A percentile compares a stretch with the other conserved stretches of the same genome.
These are phyloP conservation scores for Rhyacichthys aspro DNA, from an alignment of 2,797 vertebrate genomes.

Conservation along the genomic window DNA sequence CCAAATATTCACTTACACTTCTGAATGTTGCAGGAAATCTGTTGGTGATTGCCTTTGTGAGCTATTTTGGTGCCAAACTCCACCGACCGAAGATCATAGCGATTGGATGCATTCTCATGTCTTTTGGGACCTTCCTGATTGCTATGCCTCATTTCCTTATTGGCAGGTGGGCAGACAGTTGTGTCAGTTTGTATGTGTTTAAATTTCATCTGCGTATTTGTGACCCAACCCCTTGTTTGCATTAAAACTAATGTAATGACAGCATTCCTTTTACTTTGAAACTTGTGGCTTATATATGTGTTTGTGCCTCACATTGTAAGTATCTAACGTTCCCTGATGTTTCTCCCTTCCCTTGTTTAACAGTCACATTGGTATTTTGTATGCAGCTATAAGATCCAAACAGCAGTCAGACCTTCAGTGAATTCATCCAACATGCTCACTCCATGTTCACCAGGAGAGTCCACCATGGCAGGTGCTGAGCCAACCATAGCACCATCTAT, in stretches of 20 bases:
- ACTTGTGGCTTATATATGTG: constrained; percentile 22
- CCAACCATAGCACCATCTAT: constrained; percentile 49
- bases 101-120: constrained; percentile 90
- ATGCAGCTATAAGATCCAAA: constrained; percentile 89
- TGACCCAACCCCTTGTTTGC: neutral
- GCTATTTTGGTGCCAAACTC: constrained; percentile 94
- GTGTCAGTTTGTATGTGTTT: neutral
- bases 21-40: constrained; percentile 84
- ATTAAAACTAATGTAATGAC: neutral
- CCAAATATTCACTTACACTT: too few relatives aligned
- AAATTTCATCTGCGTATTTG: constrained; percentile 2
- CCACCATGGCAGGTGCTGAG: constrained; percentile 47
- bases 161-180: constrained; percentile 81
- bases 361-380: constrained; percentile 71
- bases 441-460: constrained; percentile 79
- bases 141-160: constrained; percentile 92
- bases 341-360: constrained; percentile 68
- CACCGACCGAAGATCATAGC: constrained; percentile 93
- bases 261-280: constrained; percentile 5
- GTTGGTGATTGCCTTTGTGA: constrained; percentile 91
- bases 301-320: constrained; percentile 35
- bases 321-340: constrained; percentile 60
- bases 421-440: constrained; percentile 84
- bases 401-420: constrained; percentile 78
- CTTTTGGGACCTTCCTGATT: constrained; percentile 88